Base-by-base conservation (phyloP, 2,888 invertebrate genomes). In the Hofmannophila pseudospretella region DNA sequence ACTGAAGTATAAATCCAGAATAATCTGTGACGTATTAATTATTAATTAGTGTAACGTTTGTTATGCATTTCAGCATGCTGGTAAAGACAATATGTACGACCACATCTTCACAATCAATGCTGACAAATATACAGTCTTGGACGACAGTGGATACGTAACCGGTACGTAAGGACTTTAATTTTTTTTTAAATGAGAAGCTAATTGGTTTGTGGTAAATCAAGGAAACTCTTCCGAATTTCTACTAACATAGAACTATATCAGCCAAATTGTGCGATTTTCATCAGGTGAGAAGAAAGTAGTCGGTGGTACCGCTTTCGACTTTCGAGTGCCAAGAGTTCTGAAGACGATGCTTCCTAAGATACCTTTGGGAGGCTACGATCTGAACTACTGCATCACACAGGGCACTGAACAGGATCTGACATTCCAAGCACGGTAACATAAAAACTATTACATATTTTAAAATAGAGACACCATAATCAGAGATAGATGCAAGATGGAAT, bases 361-460 rank as follows among this genome's bases (percentile, higher is more conserved):
- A 37, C 91, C 92, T 0, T 81, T 88, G 13, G 90, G 90, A 11
- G 96, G 96, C 1, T 96, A 91, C 59, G 96, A 97, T 72, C 87
- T 94, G 50, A 96, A 96, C 72, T 96, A 90, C 63, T 95, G 96
- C 59, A 68, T 96, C 19, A 90, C 88, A 2, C 89, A 88, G 46
- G 89, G 87, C n/a, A 80, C 78, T 1, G 73, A 84, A 3, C 89
- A 90, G 47, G 88, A 84, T 28, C 56, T 88, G 16, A 87, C 88
- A 1, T 90, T 92, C 49, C 90, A 93, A 20, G 91, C 92, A 10
- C 87, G 89, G 89, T 90, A 27, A 27, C 10, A 16, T 10, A 8
- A 11, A 5, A 4, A 10, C 10, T 11, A 23, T 3, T 16, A 16
- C 5, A 3, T 4, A 4, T 16, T 16, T 16, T 3, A 23, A 23